Evolutionary conservation across 2,888 invertebrate genomes (phyloP).

Genomic region (Caenorhabditis drosophilae): DNA sequence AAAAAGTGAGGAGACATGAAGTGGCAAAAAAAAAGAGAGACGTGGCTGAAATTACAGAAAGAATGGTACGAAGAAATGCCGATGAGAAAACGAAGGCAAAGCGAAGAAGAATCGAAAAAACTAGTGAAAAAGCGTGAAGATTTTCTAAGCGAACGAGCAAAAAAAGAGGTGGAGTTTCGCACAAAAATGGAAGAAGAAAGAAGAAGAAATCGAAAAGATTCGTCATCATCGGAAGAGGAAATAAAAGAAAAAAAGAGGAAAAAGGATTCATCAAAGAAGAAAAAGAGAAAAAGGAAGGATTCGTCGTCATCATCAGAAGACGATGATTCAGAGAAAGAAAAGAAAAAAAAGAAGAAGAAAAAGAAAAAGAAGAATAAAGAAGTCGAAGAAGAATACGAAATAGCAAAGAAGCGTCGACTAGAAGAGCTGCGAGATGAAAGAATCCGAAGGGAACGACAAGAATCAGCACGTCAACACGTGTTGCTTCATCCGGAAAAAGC

Average conservation of each 20-base stretch:
- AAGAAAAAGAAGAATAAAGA: slow-evolving; percentile 33
- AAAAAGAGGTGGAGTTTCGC: slow-evolving; percentile 6
- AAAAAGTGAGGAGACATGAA: no score
- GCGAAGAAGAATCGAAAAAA: slow-evolving; percentile 23
- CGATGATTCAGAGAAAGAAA: slow-evolving; percentile 7
- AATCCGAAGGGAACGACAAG: slow-evolving; percentile 81
- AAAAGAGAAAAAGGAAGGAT: slow-evolving; percentile 7
- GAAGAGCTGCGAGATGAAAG: slow-evolving; percentile 78
- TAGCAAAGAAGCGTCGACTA: slow-evolving; percentile 64
- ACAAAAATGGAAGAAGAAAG: slow-evolving; percentile 12
- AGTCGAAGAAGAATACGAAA: slow-evolving; percentile 35
- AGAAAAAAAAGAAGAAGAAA: slow-evolving; percentile 34
- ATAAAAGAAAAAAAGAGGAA: slow-evolving; percentile 4
- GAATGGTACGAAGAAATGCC: slow-evolving; percentile 84
- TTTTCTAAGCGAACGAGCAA: slow-evolving; percentile 17
- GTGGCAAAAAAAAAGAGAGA: no score
- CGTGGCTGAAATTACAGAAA: no score
- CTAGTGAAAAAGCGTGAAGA: slow-evolving; percentile 27
- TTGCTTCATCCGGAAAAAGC: slow-evolving; percentile 78
- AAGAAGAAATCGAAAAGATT: slow-evolving; percentile 26
- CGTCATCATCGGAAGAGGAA: slow-evolving; percentile 10
- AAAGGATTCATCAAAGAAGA: slow-evolving; percentile 1
- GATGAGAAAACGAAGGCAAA: slow-evolving; percentile 71
- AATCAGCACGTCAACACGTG: slow-evolving; percentile 69
- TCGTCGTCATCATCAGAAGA: not conserved